These are phyloP conservation scores for Pseudococcus viburni DNA, from an alignment of 2,888 invertebrate genomes.

Conservation along the genomic window DNA sequence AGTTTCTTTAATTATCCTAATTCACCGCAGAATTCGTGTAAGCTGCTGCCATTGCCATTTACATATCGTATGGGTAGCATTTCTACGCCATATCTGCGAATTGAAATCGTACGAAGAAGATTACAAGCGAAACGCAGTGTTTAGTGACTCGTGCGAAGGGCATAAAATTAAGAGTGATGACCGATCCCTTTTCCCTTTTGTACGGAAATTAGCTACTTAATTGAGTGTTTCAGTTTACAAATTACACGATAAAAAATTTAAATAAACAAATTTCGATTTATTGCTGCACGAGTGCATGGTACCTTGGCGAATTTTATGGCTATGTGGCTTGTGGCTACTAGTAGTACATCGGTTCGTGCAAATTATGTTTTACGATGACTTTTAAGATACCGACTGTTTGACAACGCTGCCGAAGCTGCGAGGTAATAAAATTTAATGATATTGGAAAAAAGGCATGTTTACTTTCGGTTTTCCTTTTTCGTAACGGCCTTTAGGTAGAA, in stretches of 20 bases:
- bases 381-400: background rate
- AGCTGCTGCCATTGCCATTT: background rate
- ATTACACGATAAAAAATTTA: background rate
- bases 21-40: background rate
- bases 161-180: too few relatives aligned
- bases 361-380: background rate
- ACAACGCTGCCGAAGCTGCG: background rate
- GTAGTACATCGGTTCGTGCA: background rate
- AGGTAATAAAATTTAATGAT: background rate
- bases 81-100: background rate
- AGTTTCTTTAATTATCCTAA: conserved; percentile 1
- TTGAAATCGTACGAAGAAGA: background rate
- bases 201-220: background rate
- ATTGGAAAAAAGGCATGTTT: background rate
- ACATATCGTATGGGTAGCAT: background rate
- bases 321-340: background rate
- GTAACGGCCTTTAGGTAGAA: background rate
- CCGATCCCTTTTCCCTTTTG: too few relatives aligned
- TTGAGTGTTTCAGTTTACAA: background rate
- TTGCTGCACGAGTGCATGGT: background rate
- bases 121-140: too few relatives aligned
- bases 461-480: background rate
- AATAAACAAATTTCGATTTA: background rate
- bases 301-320: background rate
- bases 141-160: too few relatives aligned